Percentiles rank a stretch among this genome's conserved stretches.
phyloP scores from a whole-genome alignment of 2,888 invertebrate species.

The Hybos culiciformis region DNA sequence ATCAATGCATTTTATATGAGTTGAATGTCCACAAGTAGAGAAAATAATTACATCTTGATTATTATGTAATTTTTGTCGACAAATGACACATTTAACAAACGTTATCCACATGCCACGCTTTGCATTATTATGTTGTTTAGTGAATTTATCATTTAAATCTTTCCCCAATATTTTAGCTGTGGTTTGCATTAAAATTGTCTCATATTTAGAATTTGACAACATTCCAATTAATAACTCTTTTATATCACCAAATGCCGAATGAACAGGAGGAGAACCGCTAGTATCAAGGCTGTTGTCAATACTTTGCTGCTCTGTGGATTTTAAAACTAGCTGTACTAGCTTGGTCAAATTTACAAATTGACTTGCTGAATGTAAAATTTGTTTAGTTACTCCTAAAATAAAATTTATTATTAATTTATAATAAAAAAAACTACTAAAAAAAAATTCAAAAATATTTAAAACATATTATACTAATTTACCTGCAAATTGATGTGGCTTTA shows the following conservation, averaged over 20 bases:
- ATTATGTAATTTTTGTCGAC: conserved; percentile 29
- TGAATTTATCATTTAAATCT: conserved; percentile 47
- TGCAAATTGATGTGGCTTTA: conserved; percentile 34
- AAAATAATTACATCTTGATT: conserved; percentile 25
- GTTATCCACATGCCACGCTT: conserved; percentile 32
- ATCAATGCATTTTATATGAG: conserved; percentile 27
- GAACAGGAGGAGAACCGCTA: too few species aligned
- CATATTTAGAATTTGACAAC: conserved; percentile 61
- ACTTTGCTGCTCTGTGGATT: conserved; percentile 31
- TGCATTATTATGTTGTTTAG: conserved; percentile 20
- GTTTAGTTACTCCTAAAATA: conserved; percentile 35
- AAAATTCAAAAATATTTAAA: too few species aligned
- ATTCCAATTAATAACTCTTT: conserved; percentile 49
- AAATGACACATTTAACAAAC: conserved; percentile 29
- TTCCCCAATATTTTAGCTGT: conserved; percentile 48
- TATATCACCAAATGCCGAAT: conserved; percentile 51
- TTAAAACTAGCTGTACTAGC: conserved; percentile 45
- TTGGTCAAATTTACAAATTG: conserved; percentile 43
- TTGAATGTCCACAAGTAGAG: conserved; percentile 31
- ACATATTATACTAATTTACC: too few species aligned
- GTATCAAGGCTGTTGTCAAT: too few species aligned
- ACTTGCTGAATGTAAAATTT: conserved; percentile 41
- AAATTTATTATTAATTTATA: too few species aligned
- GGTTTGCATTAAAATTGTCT: conserved; percentile 54
- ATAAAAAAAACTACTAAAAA: too few species aligned